These are phyloP conservation scores for Catharus fuscescens DNA, from an alignment of 2,113 vertebrate genomes.

Conservation along the genomic window DNA sequence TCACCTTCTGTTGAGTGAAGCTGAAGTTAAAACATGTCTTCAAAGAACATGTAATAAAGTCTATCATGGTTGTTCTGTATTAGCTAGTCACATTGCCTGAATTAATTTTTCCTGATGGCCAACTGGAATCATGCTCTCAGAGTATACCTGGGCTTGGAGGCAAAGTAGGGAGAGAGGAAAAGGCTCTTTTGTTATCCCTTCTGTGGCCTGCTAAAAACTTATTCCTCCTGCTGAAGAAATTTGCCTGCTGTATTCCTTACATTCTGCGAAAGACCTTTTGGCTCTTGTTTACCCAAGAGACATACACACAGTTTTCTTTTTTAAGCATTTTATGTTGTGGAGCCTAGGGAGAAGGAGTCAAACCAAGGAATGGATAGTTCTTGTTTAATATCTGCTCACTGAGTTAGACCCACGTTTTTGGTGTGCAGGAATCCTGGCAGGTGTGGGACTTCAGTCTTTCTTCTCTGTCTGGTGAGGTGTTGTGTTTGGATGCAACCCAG, in stretches of 20 bases:
- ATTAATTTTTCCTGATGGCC: neutral
- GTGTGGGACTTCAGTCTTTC: neutral
- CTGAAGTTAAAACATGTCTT: neutral
- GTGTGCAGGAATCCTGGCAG: neutral
- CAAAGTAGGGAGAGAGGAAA: neutral
- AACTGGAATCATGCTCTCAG: neutral
- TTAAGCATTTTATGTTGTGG: neutral
- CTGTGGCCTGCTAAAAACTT: neutral
- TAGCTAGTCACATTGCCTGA: neutral
- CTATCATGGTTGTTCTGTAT: neutral
- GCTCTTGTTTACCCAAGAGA: neutral
- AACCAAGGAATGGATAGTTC: neutral
- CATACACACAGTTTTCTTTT: neutral
- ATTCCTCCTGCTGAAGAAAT: neutral
- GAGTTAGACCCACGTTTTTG: neutral
- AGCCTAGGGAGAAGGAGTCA: neutral
- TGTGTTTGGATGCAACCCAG: conserved; percentile 9
- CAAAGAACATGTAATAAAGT: neutral
- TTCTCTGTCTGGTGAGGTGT: neutral
- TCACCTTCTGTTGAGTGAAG: neutral
- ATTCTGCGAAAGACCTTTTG: neutral
- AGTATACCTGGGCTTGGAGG: neutral
- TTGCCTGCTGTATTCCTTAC: neutral
- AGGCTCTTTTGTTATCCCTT: neutral
- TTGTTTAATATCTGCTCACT: neutral